A percentile compares a stretch with the other conserved stretches of the same genome.
phyloP scores from a whole-genome alignment of 2,797 vertebrate genomes.

The Crocidura indochinensis region DNA sequence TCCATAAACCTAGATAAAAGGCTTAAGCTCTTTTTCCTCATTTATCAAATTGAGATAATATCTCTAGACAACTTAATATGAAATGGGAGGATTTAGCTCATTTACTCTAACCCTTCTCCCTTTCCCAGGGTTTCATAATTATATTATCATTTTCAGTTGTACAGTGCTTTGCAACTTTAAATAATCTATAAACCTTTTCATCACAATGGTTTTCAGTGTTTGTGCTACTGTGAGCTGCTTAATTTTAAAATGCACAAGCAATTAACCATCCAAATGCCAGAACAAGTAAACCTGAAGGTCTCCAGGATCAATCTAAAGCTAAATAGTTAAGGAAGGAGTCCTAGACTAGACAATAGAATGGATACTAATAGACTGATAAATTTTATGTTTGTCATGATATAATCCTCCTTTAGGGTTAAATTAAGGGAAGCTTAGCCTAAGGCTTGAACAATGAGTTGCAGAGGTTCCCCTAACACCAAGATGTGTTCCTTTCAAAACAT shows the following conservation, averaged over 20 bases:
- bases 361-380: neutral
- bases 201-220: neutral
- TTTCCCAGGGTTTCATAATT: constrained; percentile 52
- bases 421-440: constrained; percentile 13
- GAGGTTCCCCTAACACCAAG: neutral
- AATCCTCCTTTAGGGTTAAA: neutral
- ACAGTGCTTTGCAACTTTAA: constrained; percentile 50
- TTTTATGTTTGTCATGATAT: neutral
- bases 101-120: constrained; percentile 59
- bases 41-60: constrained; percentile 81
- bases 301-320: neutral
- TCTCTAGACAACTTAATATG: constrained; percentile 79
- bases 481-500: constrained; percentile 10
- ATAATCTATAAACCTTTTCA: constrained; percentile 46
- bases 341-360: neutral
- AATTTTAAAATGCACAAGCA: constrained; percentile 23
- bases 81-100: constrained; percentile 64
- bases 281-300: neutral
- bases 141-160: constrained; percentile 46
- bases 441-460: neutral
- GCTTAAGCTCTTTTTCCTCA: constrained; percentile 72
- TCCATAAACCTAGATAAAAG: constrained; percentile 82
- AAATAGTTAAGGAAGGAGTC: neutral
- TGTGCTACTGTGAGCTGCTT: neutral
- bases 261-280: neutral